These are phyloP conservation scores for Apteryx mantelli DNA, from an alignment of 2,113 vertebrate species.

Conservation along the genomic window DNA sequence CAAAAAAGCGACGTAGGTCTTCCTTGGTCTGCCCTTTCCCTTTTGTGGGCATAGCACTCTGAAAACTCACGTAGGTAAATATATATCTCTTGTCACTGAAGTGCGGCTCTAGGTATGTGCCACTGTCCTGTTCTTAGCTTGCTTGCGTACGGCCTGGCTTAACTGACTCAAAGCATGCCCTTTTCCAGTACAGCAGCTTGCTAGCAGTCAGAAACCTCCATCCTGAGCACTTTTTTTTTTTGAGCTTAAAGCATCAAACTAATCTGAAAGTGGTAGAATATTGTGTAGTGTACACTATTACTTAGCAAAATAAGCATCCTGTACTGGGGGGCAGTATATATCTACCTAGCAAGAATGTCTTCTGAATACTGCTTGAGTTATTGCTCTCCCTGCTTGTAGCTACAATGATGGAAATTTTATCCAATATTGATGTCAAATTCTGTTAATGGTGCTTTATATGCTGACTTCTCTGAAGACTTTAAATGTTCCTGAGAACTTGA, in stretches of 20 bases:
- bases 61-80: background rate
- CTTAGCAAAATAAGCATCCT: background rate
- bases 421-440: background rate
- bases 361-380: accelerated
- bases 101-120: accelerated
- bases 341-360: background rate
- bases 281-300: accelerated
- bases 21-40: background rate
- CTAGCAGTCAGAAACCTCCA: background rate
- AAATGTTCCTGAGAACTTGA: background rate
- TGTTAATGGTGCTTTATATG: background rate
- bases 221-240: background rate
- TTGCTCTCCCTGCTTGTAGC: accelerated
- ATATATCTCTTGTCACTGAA: background rate
- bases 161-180: background rate
- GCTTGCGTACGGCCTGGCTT: background rate
- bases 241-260: background rate
- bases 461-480: background rate
- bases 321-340: accelerated
- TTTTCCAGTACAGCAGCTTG: background rate
- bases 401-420: accelerated
- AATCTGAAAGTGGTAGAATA: background rate
- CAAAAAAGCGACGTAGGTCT: no score
- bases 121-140: background rate
- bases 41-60: background rate